Evolutionary conservation across 2,888 invertebrate genomes (phyloP), one percentile per base, ranked within the genome.

Genomic region (Arctia plantaginis): DNA sequence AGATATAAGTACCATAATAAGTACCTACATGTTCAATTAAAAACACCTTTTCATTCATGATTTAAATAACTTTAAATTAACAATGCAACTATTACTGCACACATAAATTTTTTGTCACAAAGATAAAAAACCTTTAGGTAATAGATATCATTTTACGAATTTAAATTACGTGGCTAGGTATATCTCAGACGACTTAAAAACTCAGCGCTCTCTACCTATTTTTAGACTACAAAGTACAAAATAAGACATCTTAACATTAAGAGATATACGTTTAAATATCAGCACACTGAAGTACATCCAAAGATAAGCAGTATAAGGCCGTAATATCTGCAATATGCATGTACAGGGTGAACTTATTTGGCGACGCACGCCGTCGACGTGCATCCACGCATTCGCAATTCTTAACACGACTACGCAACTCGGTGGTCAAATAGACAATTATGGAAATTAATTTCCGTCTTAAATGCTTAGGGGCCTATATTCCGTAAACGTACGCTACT

Each of bases 391-490:
- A 82, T 80, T 82, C 74, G 75, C 80, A 78, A 82, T 84, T 79
- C 82, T 71, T 76, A 76, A 79, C 84, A 77, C 79, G 80, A 75
- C 78, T 76, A 82, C 80, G 82, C 80, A 77, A 84, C 80, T 77
- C 78, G 77, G 77, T 81, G 79, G 80, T 83, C 83, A 82, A 79
- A 80, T 77, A 78, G 76, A 81, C 82, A 79, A 86, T 85, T 88
- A 87, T 88, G 86, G 84, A 84, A 81, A 85, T 87, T 86, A 82
- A 86, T 86, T 86, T 88, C 87, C 87, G 84, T 82, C 83, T 83
- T 79, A 87, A 82, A 82, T 79, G 80, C 82, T 82, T 79, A 71
- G 83, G 80, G 80, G 81, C 82, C 82, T 78, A 80, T 77, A 77
- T 78, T 62, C 75, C 73, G 75, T 85, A 80, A 82, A 82, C 66